Base-by-base conservation (phyloP, 2,888 invertebrate genomes). In the Exocentrus adspersus region DNA sequence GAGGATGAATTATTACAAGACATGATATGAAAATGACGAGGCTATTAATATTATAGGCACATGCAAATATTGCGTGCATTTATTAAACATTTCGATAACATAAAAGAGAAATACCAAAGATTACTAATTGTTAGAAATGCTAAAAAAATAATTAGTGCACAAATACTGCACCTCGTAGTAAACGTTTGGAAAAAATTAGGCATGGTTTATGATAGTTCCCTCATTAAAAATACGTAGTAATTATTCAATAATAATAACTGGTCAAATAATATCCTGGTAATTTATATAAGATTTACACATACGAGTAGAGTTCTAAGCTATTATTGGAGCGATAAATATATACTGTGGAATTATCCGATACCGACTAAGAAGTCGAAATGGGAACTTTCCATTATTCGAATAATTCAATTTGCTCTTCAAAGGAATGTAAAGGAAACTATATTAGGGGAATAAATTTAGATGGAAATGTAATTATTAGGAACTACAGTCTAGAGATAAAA, bases 341-440 rank as follows among this genome's bases (percentile, higher is more conserved):
- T 19, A 46, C 24, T 37, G 52, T 46, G 43, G 43, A 58, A 7
- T 20, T 32, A 16, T 46, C 24, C 56, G 20, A n/a, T n/a, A n/a
- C n/a, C n/a, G n/a, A 45, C 24, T 24, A 7, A 24, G 7, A 24
- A 7, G 37, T 12, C 14, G 37, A n/a, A 37, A 37, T 37, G 30
- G 9, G n/a, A 30, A 30, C 9, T 30, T 30, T 30, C 0, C 12
- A 12, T 37, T 12, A 37, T 37, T 37, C 5, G 37, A 5, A 14
- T 37, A 37, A 37, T 37, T 37, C 14, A 12, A 5, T 37, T 37
- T 37, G 14, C 1, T 37, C 12, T 37, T 9, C 37, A 37, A 12
- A 37, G 37, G 37, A 12, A 37, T n/a, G 12, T 37, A 37, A 37
- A 37, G 37, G n/a, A n/a, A 37, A 37, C 37, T 37, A 14, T 5